phyloP scores from a whole-genome alignment of 2,113 vertebrate genomes.

The Callorhinus ursinus region DNA sequence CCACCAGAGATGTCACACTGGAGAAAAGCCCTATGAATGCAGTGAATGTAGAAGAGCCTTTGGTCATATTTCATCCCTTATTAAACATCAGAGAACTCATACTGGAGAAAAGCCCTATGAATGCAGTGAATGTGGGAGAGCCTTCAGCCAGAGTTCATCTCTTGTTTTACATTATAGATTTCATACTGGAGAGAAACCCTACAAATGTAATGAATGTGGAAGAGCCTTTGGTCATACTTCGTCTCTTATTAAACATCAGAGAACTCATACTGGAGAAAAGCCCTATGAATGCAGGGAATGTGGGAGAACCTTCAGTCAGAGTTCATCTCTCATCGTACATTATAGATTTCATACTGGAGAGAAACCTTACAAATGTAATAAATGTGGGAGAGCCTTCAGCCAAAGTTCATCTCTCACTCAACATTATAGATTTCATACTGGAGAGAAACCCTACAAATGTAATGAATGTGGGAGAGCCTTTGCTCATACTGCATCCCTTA shows the following conservation, averaged over 20 bases:
- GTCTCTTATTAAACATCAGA: conserved; percentile 55
- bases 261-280: conserved; percentile 67
- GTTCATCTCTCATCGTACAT: conserved; percentile 55
- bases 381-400: conserved; percentile 51
- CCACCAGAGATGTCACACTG: conserved; percentile 62
- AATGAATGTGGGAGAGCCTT: conserved; percentile 51
- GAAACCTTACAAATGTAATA: conserved; percentile 55
- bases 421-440: conserved; percentile 49
- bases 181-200: conserved; percentile 61
- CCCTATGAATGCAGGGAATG: conserved; percentile 62
- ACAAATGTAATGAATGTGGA: conserved; percentile 54
- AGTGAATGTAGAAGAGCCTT: conserved; percentile 38
- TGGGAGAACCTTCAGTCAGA: conserved; percentile 71
- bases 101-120: conserved; percentile 55
- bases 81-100: conserved; percentile 67
- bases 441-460: conserved; percentile 66
- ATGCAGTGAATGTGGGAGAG: conserved; percentile 80
- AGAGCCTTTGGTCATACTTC: conserved; percentile 46
- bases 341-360: conserved; percentile 59
- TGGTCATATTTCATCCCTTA: conserved; percentile 46
- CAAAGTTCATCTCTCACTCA: conserved; percentile 60
- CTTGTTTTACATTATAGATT: conserved; percentile 54
- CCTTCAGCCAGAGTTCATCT: conserved; percentile 69
- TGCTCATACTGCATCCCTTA: conserved; percentile 48
- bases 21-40: conserved; percentile 67